Base-by-base conservation (phyloP, 1,140 invertebrate genomes). In the Formica exsecta region DNA sequence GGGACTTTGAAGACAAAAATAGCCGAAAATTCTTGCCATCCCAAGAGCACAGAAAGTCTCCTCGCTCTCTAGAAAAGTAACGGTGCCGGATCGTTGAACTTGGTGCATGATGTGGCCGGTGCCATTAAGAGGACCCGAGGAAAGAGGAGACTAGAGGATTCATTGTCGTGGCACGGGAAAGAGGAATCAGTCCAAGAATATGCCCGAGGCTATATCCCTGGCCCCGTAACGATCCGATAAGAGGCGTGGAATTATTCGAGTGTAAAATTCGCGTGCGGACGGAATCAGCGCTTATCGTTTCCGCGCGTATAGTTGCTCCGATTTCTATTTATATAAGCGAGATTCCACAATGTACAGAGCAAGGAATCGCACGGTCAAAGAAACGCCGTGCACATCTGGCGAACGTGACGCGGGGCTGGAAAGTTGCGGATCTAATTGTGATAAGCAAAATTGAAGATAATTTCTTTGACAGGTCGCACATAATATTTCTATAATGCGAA, bases 1-100 rank as follows among this genome's bases (percentile, higher is more conserved):
- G 48, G 22, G 51, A 91, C 91, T 94, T 93, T 93, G 89, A 91
- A 86, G 93, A 93, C 90, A 48, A 92, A 94, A 94, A 93, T 93
- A 93, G 90, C 90, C 90, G 90, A 93, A 93, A 92, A 93, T 92
- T 79, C 86, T 61, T 66, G 76, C 70, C 74, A 57, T 38, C 19
- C 8, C 38, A 8, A 16, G 54, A 25, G 11, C 59, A 13, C 62
- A 22, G 48, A 32, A 62, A 54, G n/a, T 44, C 62, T 66, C 59
- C 13, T 68, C 66, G 11, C n/a, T 57, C 57, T 74, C 54, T 80
- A 93, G 92, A 91, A 90, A 91, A 89, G 65, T 92, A 90, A 90
- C 86, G 89, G 90, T 90, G 87, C 74, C 41, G 70, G 89, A 92
- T 91, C 91, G 86, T 90, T 93, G 92, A 92, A 92, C 92, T 73